phyloP scores from a whole-genome alignment of 2,888 invertebrate species.

The Ceraclea dissimilis region DNA sequence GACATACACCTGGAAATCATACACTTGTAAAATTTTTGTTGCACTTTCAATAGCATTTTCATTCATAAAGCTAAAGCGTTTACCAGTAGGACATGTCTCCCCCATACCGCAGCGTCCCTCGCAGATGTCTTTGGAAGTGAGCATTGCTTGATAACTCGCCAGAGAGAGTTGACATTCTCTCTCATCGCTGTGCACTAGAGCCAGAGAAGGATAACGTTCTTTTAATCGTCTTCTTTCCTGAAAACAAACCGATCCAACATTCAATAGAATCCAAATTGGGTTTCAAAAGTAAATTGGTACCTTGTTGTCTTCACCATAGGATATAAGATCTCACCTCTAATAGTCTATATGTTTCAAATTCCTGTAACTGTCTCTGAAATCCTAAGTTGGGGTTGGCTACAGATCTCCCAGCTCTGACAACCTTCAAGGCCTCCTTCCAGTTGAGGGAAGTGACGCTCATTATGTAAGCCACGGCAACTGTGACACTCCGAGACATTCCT shows the following conservation, averaged over 20 bases:
- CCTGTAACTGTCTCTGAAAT: slow-evolving; percentile 89
- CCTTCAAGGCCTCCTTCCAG: slow-evolving; percentile 90
- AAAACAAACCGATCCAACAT: slow-evolving; percentile 24
- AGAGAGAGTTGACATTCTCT: slow-evolving; percentile 71
- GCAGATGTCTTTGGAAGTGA: slow-evolving; percentile 73
- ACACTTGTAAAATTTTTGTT: neutral
- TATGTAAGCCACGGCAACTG: slow-evolving; percentile 91
- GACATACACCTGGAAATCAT: slow-evolving; percentile 40
- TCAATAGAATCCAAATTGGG: too few relatives aligned
- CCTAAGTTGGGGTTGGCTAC: slow-evolving; percentile 95
- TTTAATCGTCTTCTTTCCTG: slow-evolving; percentile 78
- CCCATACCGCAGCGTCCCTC: slow-evolving; percentile 82
- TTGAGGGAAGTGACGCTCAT: slow-evolving; percentile 87
- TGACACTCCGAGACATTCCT: slow-evolving; percentile 94
- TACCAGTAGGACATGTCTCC: slow-evolving; percentile 77
- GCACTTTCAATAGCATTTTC: neutral
- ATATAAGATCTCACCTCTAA: slow-evolving; percentile 70
- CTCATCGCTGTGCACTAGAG: slow-evolving; percentile 63
- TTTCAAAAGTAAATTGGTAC: neutral
- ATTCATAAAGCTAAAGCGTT: too few relatives aligned
- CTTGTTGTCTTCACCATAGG: neutral
- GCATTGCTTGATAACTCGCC: slow-evolving; percentile 74
- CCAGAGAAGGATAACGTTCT: slow-evolving; percentile 76
- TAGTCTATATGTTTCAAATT: slow-evolving; percentile 76
- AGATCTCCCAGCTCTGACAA: slow-evolving; percentile 82